A percentile compares a stretch with the other conserved stretches of the same genome.
Conservation (phyloP, 2,113 vertebrate genomes). For the Stercorarius parasiticus region DNA sequence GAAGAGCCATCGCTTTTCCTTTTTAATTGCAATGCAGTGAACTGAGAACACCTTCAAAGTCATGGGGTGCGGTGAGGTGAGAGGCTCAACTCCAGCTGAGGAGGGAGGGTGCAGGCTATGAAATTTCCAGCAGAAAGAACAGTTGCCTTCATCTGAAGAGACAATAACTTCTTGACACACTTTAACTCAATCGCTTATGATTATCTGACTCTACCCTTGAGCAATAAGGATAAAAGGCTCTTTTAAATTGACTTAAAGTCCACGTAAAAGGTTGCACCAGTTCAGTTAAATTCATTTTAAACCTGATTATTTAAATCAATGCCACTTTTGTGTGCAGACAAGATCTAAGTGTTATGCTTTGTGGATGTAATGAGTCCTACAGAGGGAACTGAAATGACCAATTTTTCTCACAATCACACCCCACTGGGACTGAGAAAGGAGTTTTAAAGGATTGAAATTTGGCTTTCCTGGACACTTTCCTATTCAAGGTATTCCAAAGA, state of each 20-base stretch:
- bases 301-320: slow-evolving; percentile 57
- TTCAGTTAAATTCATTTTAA: slow-evolving; percentile 45
- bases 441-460: slow-evolving; percentile 7
- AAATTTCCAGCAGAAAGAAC: not conserved
- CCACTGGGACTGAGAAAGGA: not conserved
- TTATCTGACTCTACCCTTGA: slow-evolving; percentile 23
- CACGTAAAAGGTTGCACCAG: not conserved
- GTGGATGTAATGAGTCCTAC: not conserved
- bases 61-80: not conserved
- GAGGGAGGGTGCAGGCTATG: not conserved
- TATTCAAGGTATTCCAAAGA: slow-evolving; percentile 15
- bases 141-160: not conserved
- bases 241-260: slow-evolving; percentile 35
- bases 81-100: not conserved
- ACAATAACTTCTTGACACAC: slow-evolving; percentile 5
- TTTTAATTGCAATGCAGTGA: not conserved
- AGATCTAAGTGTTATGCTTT: slow-evolving; percentile 30
- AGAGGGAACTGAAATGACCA: not conserved
- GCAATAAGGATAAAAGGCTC: slow-evolving; percentile 17
- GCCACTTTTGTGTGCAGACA: not conserved
- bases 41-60: not conserved
- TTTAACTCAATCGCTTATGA: slow-evolving; percentile 32
- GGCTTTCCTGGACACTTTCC: not conserved
- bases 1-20: not conserved
- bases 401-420: not conserved